Evolutionary conservation across 2,888 invertebrate species (phyloP).

Genomic region (Lasioglossum malachurum): DNA sequence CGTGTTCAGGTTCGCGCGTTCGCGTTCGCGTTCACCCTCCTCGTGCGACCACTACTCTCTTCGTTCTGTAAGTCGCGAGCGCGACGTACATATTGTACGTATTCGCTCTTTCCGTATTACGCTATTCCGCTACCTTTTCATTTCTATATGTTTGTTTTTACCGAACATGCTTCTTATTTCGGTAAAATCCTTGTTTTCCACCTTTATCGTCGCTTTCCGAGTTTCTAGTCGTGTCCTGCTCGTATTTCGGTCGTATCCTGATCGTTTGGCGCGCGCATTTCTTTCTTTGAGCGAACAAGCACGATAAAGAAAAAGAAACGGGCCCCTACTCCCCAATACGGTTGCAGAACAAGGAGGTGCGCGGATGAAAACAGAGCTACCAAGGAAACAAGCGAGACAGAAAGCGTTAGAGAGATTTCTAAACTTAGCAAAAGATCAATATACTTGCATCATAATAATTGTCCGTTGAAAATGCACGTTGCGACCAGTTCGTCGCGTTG

Average conservation of each 20-base stretch:
- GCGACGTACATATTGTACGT: neutral
- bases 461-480: conserved; percentile 20
- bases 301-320: neutral
- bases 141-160: neutral
- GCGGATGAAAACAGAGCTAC: neutral
- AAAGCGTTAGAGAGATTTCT: conserved; percentile 32
- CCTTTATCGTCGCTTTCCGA: neutral
- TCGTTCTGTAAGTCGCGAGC: neutral
- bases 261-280: neutral
- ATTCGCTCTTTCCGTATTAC: neutral
- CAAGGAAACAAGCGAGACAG: neutral
- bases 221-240: neutral
- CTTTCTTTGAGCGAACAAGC: neutral
- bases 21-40: conserved; percentile 2
- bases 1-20: conserved; percentile 66
- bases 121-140: neutral
- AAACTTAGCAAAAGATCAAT: conserved; percentile 66
- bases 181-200: neutral
- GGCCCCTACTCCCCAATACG: neutral
- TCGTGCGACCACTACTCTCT: neutral
- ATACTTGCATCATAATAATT: conserved; percentile 38
- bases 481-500: neutral
- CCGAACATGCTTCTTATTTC: too few relatives aligned
- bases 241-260: neutral
- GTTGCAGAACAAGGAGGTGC: neutral